A percentile compares a stretch with the other conserved stretches of the same genome.
These are phyloP conservation scores for Sinhomidia bicolor DNA, from an alignment of 2,888 invertebrate species.

Conservation along the genomic window DNA sequence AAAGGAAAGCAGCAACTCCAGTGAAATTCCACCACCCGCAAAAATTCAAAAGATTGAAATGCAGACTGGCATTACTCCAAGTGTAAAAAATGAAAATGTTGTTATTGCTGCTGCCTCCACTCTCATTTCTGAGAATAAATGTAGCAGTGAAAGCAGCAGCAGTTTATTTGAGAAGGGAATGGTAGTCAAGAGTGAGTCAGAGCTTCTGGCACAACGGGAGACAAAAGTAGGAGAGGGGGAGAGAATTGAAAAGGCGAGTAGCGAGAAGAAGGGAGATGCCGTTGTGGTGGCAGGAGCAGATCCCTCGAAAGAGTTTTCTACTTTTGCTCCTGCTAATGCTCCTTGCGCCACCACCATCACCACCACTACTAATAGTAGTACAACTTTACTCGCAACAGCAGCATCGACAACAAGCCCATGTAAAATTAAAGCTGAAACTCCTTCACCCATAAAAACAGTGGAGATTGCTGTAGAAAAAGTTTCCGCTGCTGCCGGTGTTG, in stretches of 20 bases:
- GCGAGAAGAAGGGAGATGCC: slow-evolving; percentile 56
- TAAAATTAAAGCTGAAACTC: slow-evolving; percentile 51
- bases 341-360: slow-evolving; percentile 10
- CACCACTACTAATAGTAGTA: background rate
- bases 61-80: slow-evolving; percentile 45
- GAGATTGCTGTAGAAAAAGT: slow-evolving; percentile 47
- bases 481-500: slow-evolving; percentile 9
- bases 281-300: slow-evolving; percentile 57
- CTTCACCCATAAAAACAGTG: slow-evolving; percentile 54
- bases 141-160: slow-evolving; percentile 43
- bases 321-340: slow-evolving; percentile 32
- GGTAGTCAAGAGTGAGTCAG: slow-evolving; percentile 63
- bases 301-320: slow-evolving; percentile 60
- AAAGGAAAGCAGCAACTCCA: slow-evolving; percentile 8
- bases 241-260: slow-evolving; percentile 44
- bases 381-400: slow-evolving; percentile 14
- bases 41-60: slow-evolving; percentile 68
- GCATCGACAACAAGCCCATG: slow-evolving; percentile 40
- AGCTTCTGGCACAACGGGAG: slow-evolving; percentile 60
- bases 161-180: slow-evolving; percentile 4
- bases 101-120: background rate
- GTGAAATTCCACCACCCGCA: slow-evolving; percentile 64
- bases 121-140: slow-evolving; percentile 46
- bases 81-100: slow-evolving; percentile 61
- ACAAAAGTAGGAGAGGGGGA: slow-evolving; percentile 63